Percentiles rank a stretch among this genome's conserved stretches.
These are phyloP conservation scores for Dynastes grantii DNA, from an alignment of 2,888 invertebrate species.

Conservation along the genomic window DNA sequence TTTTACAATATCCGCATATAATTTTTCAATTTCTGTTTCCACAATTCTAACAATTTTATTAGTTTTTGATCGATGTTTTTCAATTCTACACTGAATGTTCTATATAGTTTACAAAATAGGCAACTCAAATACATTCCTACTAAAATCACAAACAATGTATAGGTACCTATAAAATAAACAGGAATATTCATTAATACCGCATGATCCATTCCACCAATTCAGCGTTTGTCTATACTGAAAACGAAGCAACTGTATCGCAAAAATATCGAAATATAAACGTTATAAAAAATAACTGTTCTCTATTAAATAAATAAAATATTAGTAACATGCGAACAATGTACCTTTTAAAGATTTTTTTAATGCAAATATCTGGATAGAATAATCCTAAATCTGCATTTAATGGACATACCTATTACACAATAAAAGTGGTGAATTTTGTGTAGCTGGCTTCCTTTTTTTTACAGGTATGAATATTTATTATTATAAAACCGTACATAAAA, in stretches of 20 bases:
- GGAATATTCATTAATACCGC: conserved; percentile 1
- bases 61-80: too few relatives aligned
- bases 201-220: neutral
- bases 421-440: neutral
- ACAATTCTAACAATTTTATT: too few relatives aligned
- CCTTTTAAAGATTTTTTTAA: neutral
- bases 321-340: neutral
- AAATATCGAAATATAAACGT: neutral
- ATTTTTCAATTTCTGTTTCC: too few relatives aligned
- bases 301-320: neutral
- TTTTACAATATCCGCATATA: too few relatives aligned
- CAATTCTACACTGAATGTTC: too few relatives aligned
- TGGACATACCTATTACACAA: neutral
- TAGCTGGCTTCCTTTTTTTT: neutral
- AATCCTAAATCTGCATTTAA: neutral
- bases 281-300: neutral
- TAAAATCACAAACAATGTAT: neutral
- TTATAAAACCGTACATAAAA: neutral
- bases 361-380: neutral
- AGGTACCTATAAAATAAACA: neutral
- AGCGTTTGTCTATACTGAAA: neutral
- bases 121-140: neutral
- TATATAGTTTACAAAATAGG: too few relatives aligned
- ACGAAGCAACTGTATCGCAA: neutral
- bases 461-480: neutral